Base-by-base conservation (phyloP, 2,888 invertebrate genomes). In the Drosophila meridionalis region DNA sequence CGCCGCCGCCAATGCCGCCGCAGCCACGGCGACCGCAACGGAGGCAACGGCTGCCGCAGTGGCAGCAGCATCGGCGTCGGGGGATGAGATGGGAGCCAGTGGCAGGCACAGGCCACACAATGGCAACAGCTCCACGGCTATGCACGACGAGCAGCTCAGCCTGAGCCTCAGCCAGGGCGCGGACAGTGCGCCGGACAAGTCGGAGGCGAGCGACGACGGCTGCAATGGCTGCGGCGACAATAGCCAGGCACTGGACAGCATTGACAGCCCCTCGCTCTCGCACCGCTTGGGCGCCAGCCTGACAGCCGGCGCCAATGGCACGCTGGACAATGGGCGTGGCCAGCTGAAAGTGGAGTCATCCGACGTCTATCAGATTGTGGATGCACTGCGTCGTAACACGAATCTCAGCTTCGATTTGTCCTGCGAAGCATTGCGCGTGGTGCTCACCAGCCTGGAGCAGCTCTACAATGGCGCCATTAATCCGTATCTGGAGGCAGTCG, bases 391-490 rank as follows among this genome's bases (percentile, higher is more conserved):
- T 58, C 95, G 96, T 83, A 96, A 97, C 90, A 97, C 98, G 0
- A 96, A 97, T 87, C 94, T 98, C 45, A 97, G 97, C 84, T 97
- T 97, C 93, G 97, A 97, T 84, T 95, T 97, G 94, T 97, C 97
- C 0, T 96, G 97, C 92, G 95, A 97, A 64, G 97, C 97, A 14
- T 95, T 97, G 42, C 96, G 96, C 73, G 97, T 97, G 47, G 97
- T 98, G 0, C 94, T 96, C 1, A 94, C 93, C 36, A 93, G 93
- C 69, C 78, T 93, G 72, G 93, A 93, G 75, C 92, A 93, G 73
- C 87, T 96, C 8, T 93, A 95, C 50, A 95, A 95, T 8, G 94
- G 94, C 63, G 94, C 93, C 65, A 94, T 95, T 36, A 94, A 94
- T 85, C 95, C 94, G 40, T 95, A 95, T 92, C 94, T 95, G 65